These are phyloP conservation scores for Scleropages formosus DNA, from an alignment of 2,797 vertebrate genomes.

Conservation along the genomic window DNA sequence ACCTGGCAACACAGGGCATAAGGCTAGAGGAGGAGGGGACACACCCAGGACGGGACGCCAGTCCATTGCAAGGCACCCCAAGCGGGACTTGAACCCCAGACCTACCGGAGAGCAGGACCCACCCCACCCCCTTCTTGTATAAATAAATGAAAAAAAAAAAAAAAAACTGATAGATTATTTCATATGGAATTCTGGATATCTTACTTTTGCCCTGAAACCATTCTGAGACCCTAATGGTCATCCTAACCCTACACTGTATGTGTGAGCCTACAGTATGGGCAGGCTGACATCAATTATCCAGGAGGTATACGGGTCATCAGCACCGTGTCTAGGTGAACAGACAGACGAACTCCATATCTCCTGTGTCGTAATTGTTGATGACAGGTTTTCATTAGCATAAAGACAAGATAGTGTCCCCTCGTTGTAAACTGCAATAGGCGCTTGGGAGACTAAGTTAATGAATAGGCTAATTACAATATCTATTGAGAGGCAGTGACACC, in stretches of 20 bases:
- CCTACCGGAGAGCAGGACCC: no score
- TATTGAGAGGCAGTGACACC: slow-evolving; percentile 12
- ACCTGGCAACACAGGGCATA: no score
- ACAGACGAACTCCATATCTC: slow-evolving; percentile 1
- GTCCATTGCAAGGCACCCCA: no score
- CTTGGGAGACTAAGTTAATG: slow-evolving; percentile 13
- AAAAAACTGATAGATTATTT: neutral
- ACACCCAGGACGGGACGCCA: no score
- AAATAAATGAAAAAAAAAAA: neutral
- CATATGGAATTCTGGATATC: neutral
- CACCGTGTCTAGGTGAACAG: neutral
- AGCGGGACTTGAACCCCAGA: no score
- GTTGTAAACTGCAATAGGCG: slow-evolving; percentile 21
- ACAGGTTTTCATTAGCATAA: slow-evolving; percentile 27
- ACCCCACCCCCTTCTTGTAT: neutral
- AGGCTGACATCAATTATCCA: neutral
- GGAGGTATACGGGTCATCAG: neutral
- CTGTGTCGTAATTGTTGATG: slow-evolving; percentile 22
- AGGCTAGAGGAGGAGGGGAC: no score
- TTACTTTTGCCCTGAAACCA: neutral
- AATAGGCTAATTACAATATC: slow-evolving; percentile 20
- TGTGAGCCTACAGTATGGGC: neutral
- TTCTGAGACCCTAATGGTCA: no score
- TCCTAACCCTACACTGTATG: neutral
- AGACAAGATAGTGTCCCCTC: slow-evolving; percentile 25